Base-by-base conservation (phyloP, 2,113 vertebrate genomes). In the Oceanites oceanicus region DNA sequence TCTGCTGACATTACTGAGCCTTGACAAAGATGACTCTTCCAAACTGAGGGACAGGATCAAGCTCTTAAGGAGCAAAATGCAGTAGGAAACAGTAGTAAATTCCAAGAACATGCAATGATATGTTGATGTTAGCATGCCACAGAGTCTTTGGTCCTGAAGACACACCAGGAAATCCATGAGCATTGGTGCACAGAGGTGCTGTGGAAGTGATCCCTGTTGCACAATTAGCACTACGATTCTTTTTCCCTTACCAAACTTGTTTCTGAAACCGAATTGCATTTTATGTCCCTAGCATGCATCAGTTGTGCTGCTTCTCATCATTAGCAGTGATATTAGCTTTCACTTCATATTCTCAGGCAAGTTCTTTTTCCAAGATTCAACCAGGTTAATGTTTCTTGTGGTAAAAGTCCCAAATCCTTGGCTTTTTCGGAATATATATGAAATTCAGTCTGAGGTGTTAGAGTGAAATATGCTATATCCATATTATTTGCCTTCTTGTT, bases 41-140 rank as follows among this genome's bases (percentile, higher is more conserved):
- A 80, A 44, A 22, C 2, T 42, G 38, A 84, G n/a, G 80, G 38
- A 40, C 38, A 74, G 34, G n/a, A 63, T 73, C 44, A 78, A 66
- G 29, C 44, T 93, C 53, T 90, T 80, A 45, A 71, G 52, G 47
- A 80, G n/a, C 32, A 90, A 77, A 80, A 47, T 1, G 0, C n/a
- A 27, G 38, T 17, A 68, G 67, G 38, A 86, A 14, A 61, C 25
- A 34, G 44, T 47, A 56, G 47, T 40, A 82, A 76, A 66, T 70
- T 79, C 34, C 45, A 38, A 85, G 74, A 83, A n/a, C 25, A 13
- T 71, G 32, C 27, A 88, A 94, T 32, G n/a, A 42, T 74, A 65
- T 0, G 0, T n/a, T 62, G n/a, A 21, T 42, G 10, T 66, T 82
- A 62, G 18, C n/a, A 21, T 52, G 34, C 38, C 77, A 55, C 58